Base-by-base conservation (phyloP, 2,113 vertebrate genomes). In the Buteo buteo region DNA sequence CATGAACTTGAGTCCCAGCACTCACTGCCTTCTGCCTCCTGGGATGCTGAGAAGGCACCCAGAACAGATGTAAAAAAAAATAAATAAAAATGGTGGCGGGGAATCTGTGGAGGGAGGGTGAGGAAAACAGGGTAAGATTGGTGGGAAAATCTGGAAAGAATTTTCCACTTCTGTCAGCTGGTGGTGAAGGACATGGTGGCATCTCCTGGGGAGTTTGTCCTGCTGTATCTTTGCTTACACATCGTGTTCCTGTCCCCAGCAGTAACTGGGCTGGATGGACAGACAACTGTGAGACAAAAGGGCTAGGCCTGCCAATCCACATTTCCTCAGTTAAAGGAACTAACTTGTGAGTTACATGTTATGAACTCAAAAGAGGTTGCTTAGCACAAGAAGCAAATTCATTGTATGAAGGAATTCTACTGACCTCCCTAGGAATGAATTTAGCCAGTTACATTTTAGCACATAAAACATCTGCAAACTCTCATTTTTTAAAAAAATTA, bases 81-180 rank as follows among this genome's bases (percentile, higher is more conserved):
- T 2, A 6, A 10, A 9, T 6, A 3, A 2, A 9, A 10, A 7
- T 10, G 1, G 1, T 3, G 1, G 5, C 1, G 1, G 2, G 8
- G 9, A 69, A 61, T 44, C 19, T 55, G 21, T 57, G 40, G 25
- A 76, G 10, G 6, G 11, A 88, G 50, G 86, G 28, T 10, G 57
- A 69, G 24, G 25, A 83, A 83, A 83, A 20, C 10, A 45, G 45
- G 7, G 9, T 29, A 59, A 17, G 11, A 54, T 15, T 13, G 28
- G 38, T 59, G 57, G 18, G 66, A 82, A 86, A 55, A 6, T 32
- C 36, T 55, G 29, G 21, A 6, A 49, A 52, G 22, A 50, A 6
- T n/a, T 77, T 84, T 73, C 26, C 28, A 8, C n/a, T 91, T 31
- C 32, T 49, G 32, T 61, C 38, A 78, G 9, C 16, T 54, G n/a